These are phyloP conservation scores for Scortum barcoo DNA, from an alignment of 2,113 vertebrate genomes.

Conservation along the genomic window DNA sequence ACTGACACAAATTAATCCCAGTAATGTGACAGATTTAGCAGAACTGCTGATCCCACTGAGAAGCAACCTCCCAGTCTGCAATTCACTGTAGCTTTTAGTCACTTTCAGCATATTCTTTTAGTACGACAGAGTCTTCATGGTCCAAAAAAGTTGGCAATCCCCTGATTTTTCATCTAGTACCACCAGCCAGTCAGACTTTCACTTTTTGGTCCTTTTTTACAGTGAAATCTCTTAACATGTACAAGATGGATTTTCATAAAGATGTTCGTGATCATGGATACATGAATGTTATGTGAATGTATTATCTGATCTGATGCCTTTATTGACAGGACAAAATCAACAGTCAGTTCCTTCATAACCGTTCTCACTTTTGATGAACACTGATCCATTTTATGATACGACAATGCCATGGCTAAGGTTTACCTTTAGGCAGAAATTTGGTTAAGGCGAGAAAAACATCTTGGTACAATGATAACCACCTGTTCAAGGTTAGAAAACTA, in stretches of 20 bases:
- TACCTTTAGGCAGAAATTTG: too few relatives aligned
- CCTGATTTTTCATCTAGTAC: not conserved
- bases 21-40: not conserved
- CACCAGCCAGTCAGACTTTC: not conserved
- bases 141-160: not conserved
- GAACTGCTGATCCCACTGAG: not conserved
- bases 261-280: too few relatives aligned
- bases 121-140: not conserved
- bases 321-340: not conserved
- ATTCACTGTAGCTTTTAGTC: not conserved
- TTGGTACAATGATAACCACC: too few relatives aligned
- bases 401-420: not conserved
- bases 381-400: too few relatives aligned
- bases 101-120: constrained; percentile 5
- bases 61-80: constrained; percentile 1
- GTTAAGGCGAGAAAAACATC: too few relatives aligned
- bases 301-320: too few relatives aligned
- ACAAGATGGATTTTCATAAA: not conserved
- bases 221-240: not conserved
- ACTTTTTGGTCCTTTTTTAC: too few relatives aligned
- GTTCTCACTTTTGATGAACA: too few relatives aligned
- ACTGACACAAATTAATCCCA: not conserved
- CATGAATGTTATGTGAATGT: too few relatives aligned
- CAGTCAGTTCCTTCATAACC: not conserved
- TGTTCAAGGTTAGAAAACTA: too few relatives aligned